These are phyloP conservation scores for Hecatera dysodea DNA, from an alignment of 2,888 invertebrate genomes.

Conservation along the genomic window DNA sequence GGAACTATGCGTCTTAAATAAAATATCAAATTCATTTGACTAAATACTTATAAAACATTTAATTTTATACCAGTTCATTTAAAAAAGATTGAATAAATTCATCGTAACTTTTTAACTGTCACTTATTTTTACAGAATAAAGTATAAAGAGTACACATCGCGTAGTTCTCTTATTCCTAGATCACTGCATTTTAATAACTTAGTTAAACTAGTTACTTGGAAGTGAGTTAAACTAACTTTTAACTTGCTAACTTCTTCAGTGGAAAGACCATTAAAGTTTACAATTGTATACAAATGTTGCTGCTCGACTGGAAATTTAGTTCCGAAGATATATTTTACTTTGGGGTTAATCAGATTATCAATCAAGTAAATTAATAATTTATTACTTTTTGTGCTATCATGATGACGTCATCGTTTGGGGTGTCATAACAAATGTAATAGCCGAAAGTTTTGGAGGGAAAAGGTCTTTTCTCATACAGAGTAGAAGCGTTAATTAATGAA, in stretches of 20 bases:
- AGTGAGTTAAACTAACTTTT: conserved; percentile 33
- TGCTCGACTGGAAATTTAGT: conserved; percentile 7
- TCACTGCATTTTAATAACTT: conserved; percentile 54
- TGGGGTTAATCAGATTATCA: conserved; percentile 5
- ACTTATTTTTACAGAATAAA: background rate
- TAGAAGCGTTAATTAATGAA: conserved; percentile 9
- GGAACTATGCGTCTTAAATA: no score
- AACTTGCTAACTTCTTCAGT: conserved; percentile 27
- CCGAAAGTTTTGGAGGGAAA: background rate
- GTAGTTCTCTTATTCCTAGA: conserved; percentile 31
- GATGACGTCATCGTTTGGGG: background rate
- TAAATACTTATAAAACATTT: background rate
- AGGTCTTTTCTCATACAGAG: background rate
- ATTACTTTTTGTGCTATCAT: background rate
- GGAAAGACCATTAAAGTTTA: conserved; percentile 41
- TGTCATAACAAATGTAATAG: conserved; percentile 2
- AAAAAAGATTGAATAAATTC: background rate
- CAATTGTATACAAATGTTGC: conserved; percentile 41
- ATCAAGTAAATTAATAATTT: background rate
- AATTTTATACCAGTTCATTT: background rate
- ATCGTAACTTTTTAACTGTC: background rate
- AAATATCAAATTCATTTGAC: background rate
- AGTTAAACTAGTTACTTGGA: conserved; percentile 37
- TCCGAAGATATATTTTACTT: conserved; percentile 36
- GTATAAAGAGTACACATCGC: conserved; percentile 20